Base-by-base conservation (phyloP, 2,888 invertebrate species). In the Diaperis boleti region DNA sequence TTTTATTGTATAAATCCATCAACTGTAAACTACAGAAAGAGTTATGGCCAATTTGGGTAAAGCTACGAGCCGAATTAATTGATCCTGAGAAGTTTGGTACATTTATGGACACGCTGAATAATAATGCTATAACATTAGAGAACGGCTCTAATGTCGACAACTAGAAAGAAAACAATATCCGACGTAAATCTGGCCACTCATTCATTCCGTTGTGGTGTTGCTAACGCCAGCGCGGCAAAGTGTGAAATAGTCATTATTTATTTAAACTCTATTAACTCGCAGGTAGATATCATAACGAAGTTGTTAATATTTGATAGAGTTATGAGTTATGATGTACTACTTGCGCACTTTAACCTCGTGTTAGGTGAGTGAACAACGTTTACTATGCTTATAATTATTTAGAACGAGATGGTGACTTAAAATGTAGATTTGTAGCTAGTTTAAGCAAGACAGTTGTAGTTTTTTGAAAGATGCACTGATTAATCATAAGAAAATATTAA, bases 271-370 rank as follows among this genome's bases (percentile, higher is more conserved):
- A 78, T 80, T 80, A 80, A 79, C 78, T 76, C 75, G 71, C 69
- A 70, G 77, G 72, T 72, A 76, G 79, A 78, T 78, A 78, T 78
- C 79, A 78, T 81, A 79, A 81, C 80, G 81, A 80, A 81, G 76
- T 73, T 77, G 74, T 81, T 73, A 81, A 81, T 81, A 78, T 77
- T 80, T 81, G 74, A 81, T 77, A 60, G 55, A 45, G 47, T 63
- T 63, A 59, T 63, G 63, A 61, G 56, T 56, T 56, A 56, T 56
- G 56, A 22, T 56, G 39, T 45, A 44, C 44, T 45, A 33, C 56
- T 56, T 56, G 56, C 56, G 31, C 41, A 41, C 33, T 59, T 49
- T 49, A 41, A 54, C 54, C 54, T 41, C n/a, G 20, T 35, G n/a
- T 8, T 35, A n/a, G 15, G 14, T 20, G 22, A 15, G 20, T 20